These are phyloP conservation scores for Pica pica DNA, from an alignment of 2,113 vertebrate species.

Conservation along the genomic window DNA sequence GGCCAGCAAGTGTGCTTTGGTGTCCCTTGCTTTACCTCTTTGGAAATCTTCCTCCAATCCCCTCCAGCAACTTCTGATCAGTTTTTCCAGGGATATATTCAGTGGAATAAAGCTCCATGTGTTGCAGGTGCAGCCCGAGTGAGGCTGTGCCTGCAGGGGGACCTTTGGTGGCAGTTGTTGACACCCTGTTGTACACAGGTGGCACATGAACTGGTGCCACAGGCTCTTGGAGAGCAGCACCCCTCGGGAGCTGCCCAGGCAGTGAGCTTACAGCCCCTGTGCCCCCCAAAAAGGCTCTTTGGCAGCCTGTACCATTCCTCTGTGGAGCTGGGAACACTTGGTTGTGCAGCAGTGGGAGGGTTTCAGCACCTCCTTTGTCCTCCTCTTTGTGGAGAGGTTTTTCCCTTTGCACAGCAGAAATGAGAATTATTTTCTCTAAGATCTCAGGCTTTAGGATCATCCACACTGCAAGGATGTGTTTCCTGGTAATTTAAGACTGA, in stretches of 20 bases:
- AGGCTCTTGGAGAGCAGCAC: background rate
- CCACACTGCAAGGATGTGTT: background rate
- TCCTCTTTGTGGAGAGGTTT: background rate
- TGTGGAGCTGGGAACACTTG: background rate
- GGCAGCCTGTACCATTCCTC: background rate
- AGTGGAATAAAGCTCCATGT: background rate
- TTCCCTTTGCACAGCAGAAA: background rate
- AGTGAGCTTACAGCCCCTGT: background rate
- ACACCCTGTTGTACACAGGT: background rate
- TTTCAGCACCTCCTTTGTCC: background rate
- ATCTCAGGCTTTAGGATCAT: background rate
- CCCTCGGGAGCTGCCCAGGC: background rate
- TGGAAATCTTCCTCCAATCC: background rate
- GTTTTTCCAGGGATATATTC: background rate
- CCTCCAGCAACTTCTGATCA: background rate
- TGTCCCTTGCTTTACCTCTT: background rate
- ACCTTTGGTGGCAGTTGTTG: background rate
- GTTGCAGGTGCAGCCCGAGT: fast-evolving
- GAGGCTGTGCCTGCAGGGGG: background rate
- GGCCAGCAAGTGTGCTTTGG: background rate
- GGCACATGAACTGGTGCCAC: background rate
- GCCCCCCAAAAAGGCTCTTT: background rate
- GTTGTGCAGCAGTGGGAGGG: background rate
- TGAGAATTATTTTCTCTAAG: background rate
- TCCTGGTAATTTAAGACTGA: background rate